These are phyloP conservation scores for Heliocidaris tuberculata DNA, from an alignment of 35 echinoderm and acorn worm species.

Conservation along the genomic window DNA sequence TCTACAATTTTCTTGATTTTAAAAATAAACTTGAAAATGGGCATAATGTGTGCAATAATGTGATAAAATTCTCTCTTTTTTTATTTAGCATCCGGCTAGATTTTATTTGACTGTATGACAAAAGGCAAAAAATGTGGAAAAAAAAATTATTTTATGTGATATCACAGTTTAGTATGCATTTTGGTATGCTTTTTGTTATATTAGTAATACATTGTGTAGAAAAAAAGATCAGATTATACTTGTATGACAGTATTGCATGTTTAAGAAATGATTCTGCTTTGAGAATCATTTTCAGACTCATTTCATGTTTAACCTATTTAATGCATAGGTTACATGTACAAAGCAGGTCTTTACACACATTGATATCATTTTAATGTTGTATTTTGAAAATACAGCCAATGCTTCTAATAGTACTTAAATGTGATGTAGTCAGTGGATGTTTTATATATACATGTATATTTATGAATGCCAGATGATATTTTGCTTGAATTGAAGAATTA, in stretches of 20 bases:
- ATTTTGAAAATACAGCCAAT: constrained; percentile 24
- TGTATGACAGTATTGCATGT: background rate
- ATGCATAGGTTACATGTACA: background rate
- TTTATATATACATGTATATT: background rate
- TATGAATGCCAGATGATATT: background rate
- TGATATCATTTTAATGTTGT: background rate
- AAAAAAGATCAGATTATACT: background rate
- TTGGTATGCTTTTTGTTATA: background rate
- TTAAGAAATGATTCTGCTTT: background rate
- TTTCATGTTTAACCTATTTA: background rate
- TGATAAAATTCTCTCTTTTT: background rate
- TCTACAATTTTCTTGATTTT: background rate
- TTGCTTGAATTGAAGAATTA: background rate
- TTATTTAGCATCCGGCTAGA: background rate
- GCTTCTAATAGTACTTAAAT: background rate
- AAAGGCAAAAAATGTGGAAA: background rate
- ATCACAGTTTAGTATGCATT: background rate
- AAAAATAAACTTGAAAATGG: background rate
- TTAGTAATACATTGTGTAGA: background rate
- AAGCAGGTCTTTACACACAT: constrained; percentile 23
- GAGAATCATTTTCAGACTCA: background rate
- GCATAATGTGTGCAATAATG: background rate
- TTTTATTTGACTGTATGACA: background rate
- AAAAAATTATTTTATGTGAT: background rate
- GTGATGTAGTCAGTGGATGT: background rate